These are phyloP conservation scores for Spilogale gracilis DNA, from an alignment of 2,113 vertebrate species.

Conservation along the genomic window DNA sequence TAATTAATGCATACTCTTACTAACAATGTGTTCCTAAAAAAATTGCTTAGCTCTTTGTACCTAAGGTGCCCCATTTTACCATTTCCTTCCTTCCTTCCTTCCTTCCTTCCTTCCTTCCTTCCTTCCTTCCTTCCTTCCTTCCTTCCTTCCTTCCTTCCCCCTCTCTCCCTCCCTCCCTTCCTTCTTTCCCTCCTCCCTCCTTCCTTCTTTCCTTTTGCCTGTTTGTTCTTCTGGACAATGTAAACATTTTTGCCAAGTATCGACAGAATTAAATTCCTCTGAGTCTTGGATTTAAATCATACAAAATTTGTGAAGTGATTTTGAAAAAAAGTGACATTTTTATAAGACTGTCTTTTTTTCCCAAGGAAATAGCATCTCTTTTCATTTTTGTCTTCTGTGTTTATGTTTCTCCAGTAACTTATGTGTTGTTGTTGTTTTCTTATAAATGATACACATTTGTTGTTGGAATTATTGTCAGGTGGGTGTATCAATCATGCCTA, in stretches of 20 bases:
- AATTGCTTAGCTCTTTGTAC: neutral
- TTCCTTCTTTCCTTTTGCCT: constrained; percentile 5
- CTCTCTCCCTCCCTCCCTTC: too few species aligned
- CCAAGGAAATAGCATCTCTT: neutral
- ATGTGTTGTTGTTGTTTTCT: neutral
- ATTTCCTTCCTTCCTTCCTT: neutral
- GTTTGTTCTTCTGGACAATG: constrained; percentile 26
- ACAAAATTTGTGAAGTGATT: constrained; percentile 37
- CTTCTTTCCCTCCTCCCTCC: neutral
- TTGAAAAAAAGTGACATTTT: constrained; percentile 10
- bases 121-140: too few species aligned
- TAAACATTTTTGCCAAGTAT: neutral
- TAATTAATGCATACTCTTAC: constrained; percentile 5
- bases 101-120: neutral
- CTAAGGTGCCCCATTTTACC: neutral
- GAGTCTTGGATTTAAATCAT: constrained; percentile 5
- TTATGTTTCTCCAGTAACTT: neutral
- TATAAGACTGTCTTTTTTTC: neutral
- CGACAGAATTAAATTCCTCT: constrained; percentile 19
- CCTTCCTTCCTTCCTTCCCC: too few species aligned
- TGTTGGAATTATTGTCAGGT: constrained; percentile 41
- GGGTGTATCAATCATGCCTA: neutral
- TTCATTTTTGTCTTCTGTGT: neutral
- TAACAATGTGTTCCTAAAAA: neutral
- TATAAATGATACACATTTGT: neutral